Evolutionary conservation across 2,888 invertebrate species (phyloP).

Genomic region (Drosophila picticornis): DNA sequence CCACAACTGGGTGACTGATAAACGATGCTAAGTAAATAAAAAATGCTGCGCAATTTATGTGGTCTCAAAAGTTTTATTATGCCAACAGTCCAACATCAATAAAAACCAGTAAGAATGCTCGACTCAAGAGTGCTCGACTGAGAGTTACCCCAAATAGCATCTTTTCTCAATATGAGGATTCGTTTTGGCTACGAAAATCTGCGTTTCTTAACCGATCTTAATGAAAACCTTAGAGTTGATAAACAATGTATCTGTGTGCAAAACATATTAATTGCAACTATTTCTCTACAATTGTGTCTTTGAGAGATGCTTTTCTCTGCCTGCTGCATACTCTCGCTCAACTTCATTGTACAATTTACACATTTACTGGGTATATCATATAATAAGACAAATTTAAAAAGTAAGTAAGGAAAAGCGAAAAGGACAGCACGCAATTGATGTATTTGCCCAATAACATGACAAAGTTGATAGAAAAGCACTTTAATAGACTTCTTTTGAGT

Average conservation of each 20-base stretch:
- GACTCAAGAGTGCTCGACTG: not conserved
- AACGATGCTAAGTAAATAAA: conserved; percentile 75
- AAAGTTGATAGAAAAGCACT: conserved; percentile 38
- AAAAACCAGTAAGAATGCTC: conserved; percentile 17
- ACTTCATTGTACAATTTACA: not conserved
- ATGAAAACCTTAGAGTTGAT: not conserved
- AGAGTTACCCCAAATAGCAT: not conserved
- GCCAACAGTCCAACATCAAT: conserved; percentile 44
- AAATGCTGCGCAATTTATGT: conserved; percentile 74
- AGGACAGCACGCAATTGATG: conserved; percentile 11
- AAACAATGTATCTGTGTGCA: not conserved
- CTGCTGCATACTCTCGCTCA: not conserved
- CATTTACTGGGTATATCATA: not conserved
- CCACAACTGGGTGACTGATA: conserved; percentile 59
- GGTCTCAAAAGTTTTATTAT: conserved; percentile 71
- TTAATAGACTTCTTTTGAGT: conserved; percentile 27
- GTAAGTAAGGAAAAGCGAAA: conserved; percentile 1
- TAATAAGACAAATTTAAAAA: conserved; percentile 5
- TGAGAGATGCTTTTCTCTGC: not conserved
- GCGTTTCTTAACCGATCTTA: not conserved
- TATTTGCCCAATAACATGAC: conserved; percentile 37
- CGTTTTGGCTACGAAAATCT: not conserved
- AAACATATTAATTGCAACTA: not conserved
- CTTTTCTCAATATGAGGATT: not conserved
- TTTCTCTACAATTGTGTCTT: not conserved